phyloP scores from a whole-genome alignment of 1,140 invertebrate species.

The Zaprionus camerounensis region DNA sequence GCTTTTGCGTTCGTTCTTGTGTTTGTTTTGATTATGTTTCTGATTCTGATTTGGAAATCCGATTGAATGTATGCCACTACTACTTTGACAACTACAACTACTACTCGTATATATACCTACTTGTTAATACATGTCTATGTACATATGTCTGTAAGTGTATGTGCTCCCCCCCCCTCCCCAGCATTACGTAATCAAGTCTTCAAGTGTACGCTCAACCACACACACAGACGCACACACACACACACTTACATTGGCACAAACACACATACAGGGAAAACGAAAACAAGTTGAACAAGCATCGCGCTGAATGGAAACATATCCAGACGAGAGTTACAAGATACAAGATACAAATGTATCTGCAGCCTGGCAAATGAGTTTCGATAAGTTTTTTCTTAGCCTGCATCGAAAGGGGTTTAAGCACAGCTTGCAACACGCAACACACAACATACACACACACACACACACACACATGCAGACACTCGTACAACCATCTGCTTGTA shows the following conservation, averaged over 20 bases:
- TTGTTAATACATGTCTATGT: constrained; percentile 26
- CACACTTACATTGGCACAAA: neutral
- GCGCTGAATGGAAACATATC: constrained; percentile 4
- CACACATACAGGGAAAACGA: constrained; percentile 18
- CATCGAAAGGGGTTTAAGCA: constrained; percentile 46
- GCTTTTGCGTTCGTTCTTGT: constrained; percentile 11
- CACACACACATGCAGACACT: constrained; percentile 9
- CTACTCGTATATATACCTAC: constrained; percentile 32
- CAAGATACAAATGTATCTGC: constrained; percentile 20
- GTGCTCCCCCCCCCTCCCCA: constrained; percentile 44
- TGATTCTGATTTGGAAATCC: constrained; percentile 32
- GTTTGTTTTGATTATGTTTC: constrained; percentile 10
- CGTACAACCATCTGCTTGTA: constrained; percentile 7
- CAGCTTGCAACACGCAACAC: constrained; percentile 44
- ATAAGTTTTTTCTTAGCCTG: constrained; percentile 33
- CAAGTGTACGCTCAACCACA: constrained; percentile 38
- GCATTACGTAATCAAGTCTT: constrained; percentile 64
- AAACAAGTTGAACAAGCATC: constrained; percentile 10
- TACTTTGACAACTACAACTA: constrained; percentile 42
- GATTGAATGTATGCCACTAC: constrained; percentile 55
- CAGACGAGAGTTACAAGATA: constrained; percentile 4
- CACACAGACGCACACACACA: constrained; percentile 24
- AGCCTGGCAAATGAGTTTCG: constrained; percentile 40
- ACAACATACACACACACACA: constrained; percentile 30
- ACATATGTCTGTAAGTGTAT: constrained; percentile 62